A percentile compares a stretch with the other conserved stretches of the same genome.
phyloP scores from a whole-genome alignment of 2,888 invertebrate species.

The Andrena flavipes region DNA sequence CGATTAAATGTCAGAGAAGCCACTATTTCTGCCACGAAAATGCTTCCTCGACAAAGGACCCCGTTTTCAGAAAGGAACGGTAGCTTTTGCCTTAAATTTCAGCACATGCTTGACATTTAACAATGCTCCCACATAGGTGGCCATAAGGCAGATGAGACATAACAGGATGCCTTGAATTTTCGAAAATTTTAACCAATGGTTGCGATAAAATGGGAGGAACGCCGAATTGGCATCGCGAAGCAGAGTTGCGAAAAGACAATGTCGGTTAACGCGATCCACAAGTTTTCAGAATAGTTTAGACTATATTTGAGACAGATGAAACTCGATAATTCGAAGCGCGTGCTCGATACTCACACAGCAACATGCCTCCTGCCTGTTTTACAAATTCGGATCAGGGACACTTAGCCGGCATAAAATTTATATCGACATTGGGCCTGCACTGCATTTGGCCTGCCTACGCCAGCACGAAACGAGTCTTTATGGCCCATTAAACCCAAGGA shows the following conservation, averaged over 20 bases:
- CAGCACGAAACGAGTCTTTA: background rate
- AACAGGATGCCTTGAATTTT: background rate
- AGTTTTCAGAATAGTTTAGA: too few species aligned
- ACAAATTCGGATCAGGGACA: too few species aligned
- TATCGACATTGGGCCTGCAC: too few species aligned
- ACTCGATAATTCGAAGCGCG: too few species aligned
- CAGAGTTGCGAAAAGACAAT: too few species aligned
- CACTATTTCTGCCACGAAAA: background rate
- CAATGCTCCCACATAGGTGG: background rate
- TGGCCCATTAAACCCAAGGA: background rate
- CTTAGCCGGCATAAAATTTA: too few species aligned
- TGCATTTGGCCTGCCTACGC: background rate
- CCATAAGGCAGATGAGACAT: background rate
- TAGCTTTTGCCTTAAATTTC: background rate
- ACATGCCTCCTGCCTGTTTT: background rate
- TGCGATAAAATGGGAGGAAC: too few species aligned
- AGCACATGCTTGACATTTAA: conserved; percentile 9
- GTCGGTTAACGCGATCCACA: too few species aligned
- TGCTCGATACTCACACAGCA: too few species aligned
- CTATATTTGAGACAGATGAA: too few species aligned
- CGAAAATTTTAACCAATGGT: too few species aligned
- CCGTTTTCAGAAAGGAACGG: background rate
- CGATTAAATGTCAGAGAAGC: background rate
- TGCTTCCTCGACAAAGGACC: background rate
- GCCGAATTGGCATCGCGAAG: too few species aligned